These are phyloP conservation scores for Oligia fasciuncula DNA, from an alignment of 2,888 invertebrate species.

Conservation along the genomic window DNA sequence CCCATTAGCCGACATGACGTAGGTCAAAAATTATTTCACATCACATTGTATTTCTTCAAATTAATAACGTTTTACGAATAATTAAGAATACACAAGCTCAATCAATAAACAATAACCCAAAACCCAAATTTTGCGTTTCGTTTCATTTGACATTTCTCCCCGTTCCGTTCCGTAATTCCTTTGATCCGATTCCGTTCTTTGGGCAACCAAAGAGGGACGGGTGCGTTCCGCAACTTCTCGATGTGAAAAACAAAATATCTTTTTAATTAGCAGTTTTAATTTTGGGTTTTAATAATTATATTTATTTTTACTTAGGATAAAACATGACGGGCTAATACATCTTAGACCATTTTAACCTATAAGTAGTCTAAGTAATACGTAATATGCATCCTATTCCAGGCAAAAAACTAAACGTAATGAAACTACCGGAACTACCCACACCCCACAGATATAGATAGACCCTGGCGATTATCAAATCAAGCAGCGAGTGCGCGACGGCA, in stretches of 20 bases:
- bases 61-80: background rate
- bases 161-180: slow-evolving; percentile 3
- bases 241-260: background rate
- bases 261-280: background rate
- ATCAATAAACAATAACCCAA: slow-evolving; percentile 58
- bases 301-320: background rate
- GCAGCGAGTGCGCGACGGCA: too few relatives aligned
- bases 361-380: too few relatives aligned
- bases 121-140: slow-evolving; percentile 29
- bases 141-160: slow-evolving; percentile 21
- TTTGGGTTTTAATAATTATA: background rate
- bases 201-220: background rate
- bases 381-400: too few relatives aligned
- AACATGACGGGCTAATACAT: background rate
- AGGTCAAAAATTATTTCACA: slow-evolving; percentile 27
- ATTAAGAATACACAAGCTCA: slow-evolving; percentile 25
- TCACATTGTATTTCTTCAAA: slow-evolving; percentile 53
- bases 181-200: too few relatives aligned
- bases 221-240: background rate
- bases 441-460: too few relatives aligned
- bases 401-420: too few relatives aligned
- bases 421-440: too few relatives aligned
- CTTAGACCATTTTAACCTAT: too few relatives aligned
- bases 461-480: too few relatives aligned
- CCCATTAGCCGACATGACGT: slow-evolving; percentile 86